Conservation (phyloP, 2,888 invertebrate genomes). For the Noctuana brunneofusca region DNA sequence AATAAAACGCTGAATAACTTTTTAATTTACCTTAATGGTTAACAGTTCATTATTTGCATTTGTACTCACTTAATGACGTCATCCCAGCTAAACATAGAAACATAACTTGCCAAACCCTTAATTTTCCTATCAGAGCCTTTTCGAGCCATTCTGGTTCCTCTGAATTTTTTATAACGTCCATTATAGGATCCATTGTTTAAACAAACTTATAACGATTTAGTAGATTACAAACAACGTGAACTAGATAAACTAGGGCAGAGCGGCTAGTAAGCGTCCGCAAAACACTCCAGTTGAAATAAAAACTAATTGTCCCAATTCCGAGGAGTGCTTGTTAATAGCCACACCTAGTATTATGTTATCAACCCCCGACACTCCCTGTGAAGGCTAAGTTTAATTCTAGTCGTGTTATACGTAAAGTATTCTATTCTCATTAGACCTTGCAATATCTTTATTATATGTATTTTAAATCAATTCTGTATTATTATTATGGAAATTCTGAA, state of each 20-base stretch:
- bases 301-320: slow-evolving; percentile 70
- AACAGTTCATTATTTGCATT: not conserved
- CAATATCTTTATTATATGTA: not conserved
- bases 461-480: not conserved
- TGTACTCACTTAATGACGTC: slow-evolving; percentile 82
- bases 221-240: slow-evolving; percentile 33
- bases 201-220: slow-evolving; percentile 31
- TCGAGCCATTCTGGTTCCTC: slow-evolving; percentile 89
- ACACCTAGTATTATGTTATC: slow-evolving; percentile 64
- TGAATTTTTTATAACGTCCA: slow-evolving; percentile 71
- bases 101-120: slow-evolving; percentile 92
- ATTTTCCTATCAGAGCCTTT: slow-evolving; percentile 84
- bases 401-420: slow-evolving; percentile 34
- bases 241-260: slow-evolving; percentile 40
- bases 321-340: slow-evolving; percentile 72
- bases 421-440: slow-evolving; percentile 17
- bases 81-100: slow-evolving; percentile 86
- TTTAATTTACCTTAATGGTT: too few species aligned
- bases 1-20: too few species aligned
- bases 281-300: slow-evolving; percentile 53
- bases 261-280: slow-evolving; percentile 47
- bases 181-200: slow-evolving; percentile 63
- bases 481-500: not conserved
- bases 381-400: slow-evolving; percentile 39
- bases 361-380: slow-evolving; percentile 61